Percentiles rank a stretch among this genome's conserved stretches.
These are phyloP conservation scores for Bombus soroeensis DNA, from an alignment of 1,140 invertebrate genomes.

Conservation along the genomic window DNA sequence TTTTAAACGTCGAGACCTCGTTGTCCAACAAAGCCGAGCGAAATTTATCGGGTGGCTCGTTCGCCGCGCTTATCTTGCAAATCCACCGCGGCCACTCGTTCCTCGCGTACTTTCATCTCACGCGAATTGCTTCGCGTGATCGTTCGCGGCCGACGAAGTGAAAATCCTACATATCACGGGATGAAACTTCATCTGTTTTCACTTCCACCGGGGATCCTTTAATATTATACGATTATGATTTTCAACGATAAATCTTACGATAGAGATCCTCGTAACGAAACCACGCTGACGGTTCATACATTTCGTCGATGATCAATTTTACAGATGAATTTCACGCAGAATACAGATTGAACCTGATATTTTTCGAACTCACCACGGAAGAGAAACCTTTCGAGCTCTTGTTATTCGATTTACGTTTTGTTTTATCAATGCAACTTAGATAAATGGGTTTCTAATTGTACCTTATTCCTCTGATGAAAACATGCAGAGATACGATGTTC, in stretches of 20 bases:
- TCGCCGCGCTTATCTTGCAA: conserved; percentile 24
- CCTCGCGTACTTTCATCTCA: conserved; percentile 46
- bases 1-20: neutral
- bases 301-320: neutral
- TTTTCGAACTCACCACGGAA: neutral
- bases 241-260: conserved; percentile 3
- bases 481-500: too few species aligned
- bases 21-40: neutral
- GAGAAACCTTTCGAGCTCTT: neutral
- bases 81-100: conserved; percentile 37
- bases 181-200: conserved; percentile 45
- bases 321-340: neutral
- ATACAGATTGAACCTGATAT: too few species aligned
- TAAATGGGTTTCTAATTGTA: too few species aligned
- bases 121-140: conserved; percentile 40
- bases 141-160: conserved; percentile 28
- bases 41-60: conserved; percentile 13
- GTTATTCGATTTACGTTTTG: neutral
- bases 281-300: neutral
- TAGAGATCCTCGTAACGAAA: neutral
- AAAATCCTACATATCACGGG: conserved; percentile 30
- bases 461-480: too few species aligned
- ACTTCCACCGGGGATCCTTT: neutral
- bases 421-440: too few species aligned
- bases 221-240: conserved; percentile 29